Percentiles rank a stretch among this genome's conserved stretches.
phyloP scores from a whole-genome alignment of 2,888 invertebrate genomes.

The Cosmia trapezina region DNA sequence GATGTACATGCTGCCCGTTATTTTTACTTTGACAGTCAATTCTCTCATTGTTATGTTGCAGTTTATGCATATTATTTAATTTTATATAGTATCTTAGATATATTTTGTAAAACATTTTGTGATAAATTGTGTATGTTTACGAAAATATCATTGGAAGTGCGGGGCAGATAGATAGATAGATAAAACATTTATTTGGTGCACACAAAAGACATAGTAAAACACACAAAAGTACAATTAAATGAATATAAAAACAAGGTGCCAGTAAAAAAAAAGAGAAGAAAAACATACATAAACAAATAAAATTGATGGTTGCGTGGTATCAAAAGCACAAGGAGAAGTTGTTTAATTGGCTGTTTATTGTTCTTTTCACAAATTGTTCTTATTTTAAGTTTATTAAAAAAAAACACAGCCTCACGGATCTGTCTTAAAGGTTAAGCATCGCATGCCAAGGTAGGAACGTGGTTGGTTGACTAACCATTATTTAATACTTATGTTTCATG shows the following conservation, averaged over 20 bases:
- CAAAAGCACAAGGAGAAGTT: not conserved
- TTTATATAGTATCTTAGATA: not conserved
- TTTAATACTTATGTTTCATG: no score
- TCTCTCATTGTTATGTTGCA: conserved; percentile 53
- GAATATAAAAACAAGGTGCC: no score
- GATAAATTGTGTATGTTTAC: not conserved
- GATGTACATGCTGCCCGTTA: conserved; percentile 43
- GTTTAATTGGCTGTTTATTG: not conserved
- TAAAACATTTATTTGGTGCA: no score
- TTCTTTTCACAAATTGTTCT: not conserved
- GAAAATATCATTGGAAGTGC: not conserved
- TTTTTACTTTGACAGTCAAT: conserved; percentile 36
- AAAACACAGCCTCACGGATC: not conserved
- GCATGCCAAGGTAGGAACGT: not conserved
- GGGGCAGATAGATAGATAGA: no score
- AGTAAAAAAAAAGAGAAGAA: no score
- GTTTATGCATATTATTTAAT: conserved; percentile 48
- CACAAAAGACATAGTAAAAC: no score
- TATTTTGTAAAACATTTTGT: not conserved
- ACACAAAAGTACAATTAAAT: no score
- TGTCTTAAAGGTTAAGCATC: not conserved
- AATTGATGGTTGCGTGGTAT: not conserved
- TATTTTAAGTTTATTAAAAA: not conserved
- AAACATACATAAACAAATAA: no score
- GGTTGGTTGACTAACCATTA: no score